These are phyloP conservation scores for Heliconius congener DNA, from an alignment of 1,140 invertebrate genomes.

Conservation along the genomic window DNA sequence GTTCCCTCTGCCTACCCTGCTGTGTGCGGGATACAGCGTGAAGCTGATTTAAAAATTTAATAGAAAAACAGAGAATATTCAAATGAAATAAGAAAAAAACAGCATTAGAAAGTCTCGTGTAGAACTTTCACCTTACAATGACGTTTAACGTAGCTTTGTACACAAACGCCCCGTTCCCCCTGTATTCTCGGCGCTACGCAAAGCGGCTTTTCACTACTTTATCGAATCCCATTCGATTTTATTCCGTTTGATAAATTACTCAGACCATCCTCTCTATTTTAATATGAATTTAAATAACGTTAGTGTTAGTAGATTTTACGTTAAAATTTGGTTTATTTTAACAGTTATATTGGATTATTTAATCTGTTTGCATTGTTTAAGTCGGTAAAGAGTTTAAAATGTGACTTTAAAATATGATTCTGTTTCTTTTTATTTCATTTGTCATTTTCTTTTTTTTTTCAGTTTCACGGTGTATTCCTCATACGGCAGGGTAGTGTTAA, in stretches of 20 bases:
- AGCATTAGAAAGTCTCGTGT: too few relatives aligned
- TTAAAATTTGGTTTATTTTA: not conserved
- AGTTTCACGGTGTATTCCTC: too few relatives aligned
- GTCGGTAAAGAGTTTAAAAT: too few relatives aligned
- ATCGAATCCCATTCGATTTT: conserved; percentile 42
- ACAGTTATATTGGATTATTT: not conserved
- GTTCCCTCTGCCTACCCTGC: too few relatives aligned
- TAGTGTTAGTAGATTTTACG: not conserved
- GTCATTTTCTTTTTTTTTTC: too few relatives aligned
- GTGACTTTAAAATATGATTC: too few relatives aligned
- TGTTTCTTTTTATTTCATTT: too few relatives aligned
- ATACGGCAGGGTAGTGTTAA: too few relatives aligned
- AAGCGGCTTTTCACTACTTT: conserved; percentile 46
- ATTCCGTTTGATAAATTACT: conserved; percentile 38
- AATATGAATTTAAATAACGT: conserved; percentile 11
- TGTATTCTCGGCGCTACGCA: conserved; percentile 41
- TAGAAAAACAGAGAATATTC: too few relatives aligned
- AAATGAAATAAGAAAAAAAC: too few relatives aligned
- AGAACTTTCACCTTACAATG: conserved; percentile 41
- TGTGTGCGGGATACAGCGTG: too few relatives aligned
- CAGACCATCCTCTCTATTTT: not conserved
- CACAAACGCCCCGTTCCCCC: conserved; percentile 37
- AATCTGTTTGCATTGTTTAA: not conserved
- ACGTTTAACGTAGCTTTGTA: conserved; percentile 42
- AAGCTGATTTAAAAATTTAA: too few relatives aligned